phyloP scores from a whole-genome alignment of 2,888 invertebrate species.

The Hermodice carunculata region DNA sequence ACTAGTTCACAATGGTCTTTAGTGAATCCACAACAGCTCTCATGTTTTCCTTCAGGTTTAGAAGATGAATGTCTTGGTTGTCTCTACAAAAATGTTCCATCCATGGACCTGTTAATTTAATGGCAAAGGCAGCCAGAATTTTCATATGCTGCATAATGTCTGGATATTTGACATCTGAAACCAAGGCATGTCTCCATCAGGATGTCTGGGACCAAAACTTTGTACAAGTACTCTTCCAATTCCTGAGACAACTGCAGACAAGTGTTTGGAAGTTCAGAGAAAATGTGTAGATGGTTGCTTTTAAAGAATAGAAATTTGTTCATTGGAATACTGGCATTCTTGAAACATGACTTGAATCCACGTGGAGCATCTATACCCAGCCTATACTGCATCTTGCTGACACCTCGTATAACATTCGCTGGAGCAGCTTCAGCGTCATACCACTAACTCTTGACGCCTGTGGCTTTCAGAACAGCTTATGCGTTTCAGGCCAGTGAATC shows the following conservation, averaged over 20 bases:
- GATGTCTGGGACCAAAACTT: neutral
- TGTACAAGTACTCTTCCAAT: neutral
- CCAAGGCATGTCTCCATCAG: neutral
- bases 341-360: neutral
- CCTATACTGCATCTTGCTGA: slow-evolving; percentile 1
- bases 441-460: neutral
- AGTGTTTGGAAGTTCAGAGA: neutral
- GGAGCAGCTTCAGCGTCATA: neutral
- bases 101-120: neutral
- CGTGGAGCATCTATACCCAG: neutral
- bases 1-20: too few species aligned
- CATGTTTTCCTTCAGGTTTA: neutral
- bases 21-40: too few species aligned
- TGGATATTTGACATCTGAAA: neutral
- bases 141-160: neutral
- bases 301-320: neutral
- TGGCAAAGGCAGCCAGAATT: neutral
- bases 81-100: neutral
- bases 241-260: neutral
- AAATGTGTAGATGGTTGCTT: slow-evolving; percentile 1
- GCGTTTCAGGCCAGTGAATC: neutral
- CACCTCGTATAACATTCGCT: neutral
- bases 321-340: neutral
- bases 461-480: neutral
- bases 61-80: neutral